These are phyloP conservation scores for Dusona sp. DNA, from an alignment of 2,888 invertebrate species.

Conservation along the genomic window DNA sequence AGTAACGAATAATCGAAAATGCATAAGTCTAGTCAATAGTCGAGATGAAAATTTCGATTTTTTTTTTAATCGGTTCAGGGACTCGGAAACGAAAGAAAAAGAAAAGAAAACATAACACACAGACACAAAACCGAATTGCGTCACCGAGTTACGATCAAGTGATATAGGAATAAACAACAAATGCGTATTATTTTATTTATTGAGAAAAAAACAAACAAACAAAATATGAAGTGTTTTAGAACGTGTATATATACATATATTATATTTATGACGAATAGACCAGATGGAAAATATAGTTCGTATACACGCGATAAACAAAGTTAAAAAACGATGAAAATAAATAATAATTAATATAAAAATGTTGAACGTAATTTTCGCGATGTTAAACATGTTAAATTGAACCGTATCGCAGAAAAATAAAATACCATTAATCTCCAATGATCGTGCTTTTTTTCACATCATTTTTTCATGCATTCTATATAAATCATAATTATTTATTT, in stretches of 20 bases:
- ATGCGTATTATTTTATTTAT: constrained; percentile 69
- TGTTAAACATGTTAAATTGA: constrained; percentile 58
- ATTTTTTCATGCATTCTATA: background rate
- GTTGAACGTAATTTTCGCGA: constrained; percentile 51
- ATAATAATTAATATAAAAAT: constrained; percentile 21
- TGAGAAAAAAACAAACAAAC: constrained; percentile 23
- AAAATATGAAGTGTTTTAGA: constrained; percentile 59
- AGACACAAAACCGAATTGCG: constrained; percentile 32
- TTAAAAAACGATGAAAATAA: constrained; percentile 2
- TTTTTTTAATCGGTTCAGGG: constrained; percentile 14
- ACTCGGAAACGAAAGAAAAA: constrained; percentile 16
- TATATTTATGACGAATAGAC: constrained; percentile 62
- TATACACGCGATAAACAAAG: constrained; percentile 28
- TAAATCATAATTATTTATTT: background rate
- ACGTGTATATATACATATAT: constrained; percentile 68
- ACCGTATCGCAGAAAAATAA: constrained; percentile 55
- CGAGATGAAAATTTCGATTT: constrained; percentile 53
- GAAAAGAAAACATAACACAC: background rate
- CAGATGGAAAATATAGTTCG: constrained; percentile 30
- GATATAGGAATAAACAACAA: constrained; percentile 55
- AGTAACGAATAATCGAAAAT: constrained; percentile 55
- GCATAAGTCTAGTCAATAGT: constrained; percentile 64
- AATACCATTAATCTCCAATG: constrained; percentile 54
- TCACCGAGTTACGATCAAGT: constrained; percentile 52
- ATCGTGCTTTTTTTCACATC: background rate